Conservation (phyloP, 2,888 invertebrate genomes). For the Gryllus longicercus region DNA sequence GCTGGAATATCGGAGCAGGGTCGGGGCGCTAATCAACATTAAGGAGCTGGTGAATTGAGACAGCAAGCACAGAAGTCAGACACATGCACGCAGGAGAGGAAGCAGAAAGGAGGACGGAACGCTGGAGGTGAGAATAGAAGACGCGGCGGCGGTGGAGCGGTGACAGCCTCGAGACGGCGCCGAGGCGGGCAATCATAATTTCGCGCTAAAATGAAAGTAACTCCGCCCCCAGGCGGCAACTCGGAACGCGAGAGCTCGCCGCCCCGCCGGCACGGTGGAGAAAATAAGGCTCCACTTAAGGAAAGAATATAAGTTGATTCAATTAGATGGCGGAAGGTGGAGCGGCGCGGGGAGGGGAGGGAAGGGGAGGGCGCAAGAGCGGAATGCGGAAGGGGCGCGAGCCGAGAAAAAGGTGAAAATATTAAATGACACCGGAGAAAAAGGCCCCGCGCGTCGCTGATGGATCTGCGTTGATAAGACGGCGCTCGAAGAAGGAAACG, state of each 20-base stretch:
- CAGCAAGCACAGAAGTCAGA: too few relatives aligned
- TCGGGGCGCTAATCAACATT: too few relatives aligned
- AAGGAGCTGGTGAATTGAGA: too few relatives aligned
- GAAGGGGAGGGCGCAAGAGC: not conserved
- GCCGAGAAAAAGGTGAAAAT: not conserved
- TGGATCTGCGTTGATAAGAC: not conserved
- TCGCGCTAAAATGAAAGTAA: conserved; percentile 1
- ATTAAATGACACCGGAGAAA: too few relatives aligned
- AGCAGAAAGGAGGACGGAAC: too few relatives aligned
- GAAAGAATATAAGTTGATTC: conserved; percentile 17
- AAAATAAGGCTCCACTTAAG: not conserved
- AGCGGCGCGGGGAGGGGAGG: not conserved
- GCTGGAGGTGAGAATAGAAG: too few relatives aligned
- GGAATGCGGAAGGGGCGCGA: not conserved
- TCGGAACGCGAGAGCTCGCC: not conserved
- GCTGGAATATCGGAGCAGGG: too few relatives aligned
- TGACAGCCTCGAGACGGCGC: too few relatives aligned
- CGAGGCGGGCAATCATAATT: not conserved
- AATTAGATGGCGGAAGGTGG: not conserved
- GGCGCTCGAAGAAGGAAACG: not conserved
- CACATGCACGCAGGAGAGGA: too few relatives aligned
- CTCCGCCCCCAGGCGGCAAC: not conserved
- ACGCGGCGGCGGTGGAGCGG: not conserved
- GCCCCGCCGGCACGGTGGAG: not conserved
- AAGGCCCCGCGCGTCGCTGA: not conserved